Evolutionary conservation across 2,888 invertebrate species (phyloP).

Genomic region (Drosophila kuntzei): DNA sequence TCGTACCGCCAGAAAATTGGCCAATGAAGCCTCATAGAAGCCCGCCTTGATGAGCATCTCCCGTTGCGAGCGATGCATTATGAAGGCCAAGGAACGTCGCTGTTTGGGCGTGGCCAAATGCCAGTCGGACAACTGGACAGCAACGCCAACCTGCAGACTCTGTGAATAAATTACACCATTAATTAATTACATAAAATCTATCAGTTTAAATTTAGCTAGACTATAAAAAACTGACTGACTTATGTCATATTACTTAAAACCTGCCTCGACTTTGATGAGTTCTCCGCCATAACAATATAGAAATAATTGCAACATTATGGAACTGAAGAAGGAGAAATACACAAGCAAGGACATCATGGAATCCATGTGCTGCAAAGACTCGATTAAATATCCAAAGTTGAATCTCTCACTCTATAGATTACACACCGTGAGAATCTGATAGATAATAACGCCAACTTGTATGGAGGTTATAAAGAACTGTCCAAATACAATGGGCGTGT

Average conservation of each 20-base stretch:
- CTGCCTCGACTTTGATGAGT: conserved; percentile 81
- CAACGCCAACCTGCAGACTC: conserved; percentile 78
- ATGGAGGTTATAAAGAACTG: conserved; percentile 84
- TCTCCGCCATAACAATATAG: conserved; percentile 84
- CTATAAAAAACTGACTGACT: too few species aligned
- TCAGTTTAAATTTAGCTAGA: too few species aligned
- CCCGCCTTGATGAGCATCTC: conserved; percentile 78
- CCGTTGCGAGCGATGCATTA: conserved; percentile 80
- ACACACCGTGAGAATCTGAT: conserved; percentile 81
- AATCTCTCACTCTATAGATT: background rate
- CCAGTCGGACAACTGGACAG: conserved; percentile 81
- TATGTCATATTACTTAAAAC: conserved; percentile 1
- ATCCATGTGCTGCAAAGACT: conserved; percentile 69
- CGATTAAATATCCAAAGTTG: background rate
- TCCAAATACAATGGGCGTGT: conserved; percentile 82
- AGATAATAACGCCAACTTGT: conserved; percentile 83
- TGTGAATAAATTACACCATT: conserved; percentile 22
- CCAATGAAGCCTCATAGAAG: conserved; percentile 83
- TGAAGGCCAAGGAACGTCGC: conserved; percentile 71
- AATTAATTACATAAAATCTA: background rate
- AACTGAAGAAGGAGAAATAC: conserved; percentile 75
- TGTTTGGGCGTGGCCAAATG: conserved; percentile 73
- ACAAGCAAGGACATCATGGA: conserved; percentile 69
- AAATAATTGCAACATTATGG: conserved; percentile 82
- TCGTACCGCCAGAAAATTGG: conserved; percentile 81